Conservation (phyloP, 2,113 vertebrate species). For the Trematomus loennbergii region DNA sequence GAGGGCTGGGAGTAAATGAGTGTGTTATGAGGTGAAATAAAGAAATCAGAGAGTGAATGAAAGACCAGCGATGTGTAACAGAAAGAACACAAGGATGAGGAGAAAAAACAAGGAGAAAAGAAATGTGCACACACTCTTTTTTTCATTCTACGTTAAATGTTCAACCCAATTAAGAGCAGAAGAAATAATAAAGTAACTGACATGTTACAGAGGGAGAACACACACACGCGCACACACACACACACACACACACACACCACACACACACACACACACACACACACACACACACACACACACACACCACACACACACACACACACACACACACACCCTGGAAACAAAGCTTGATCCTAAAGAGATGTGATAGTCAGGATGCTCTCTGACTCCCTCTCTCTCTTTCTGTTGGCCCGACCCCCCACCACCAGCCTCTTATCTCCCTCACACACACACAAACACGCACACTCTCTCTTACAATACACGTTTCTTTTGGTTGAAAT, state of each 20-base stretch:
- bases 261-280: background rate
- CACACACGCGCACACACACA: background rate
- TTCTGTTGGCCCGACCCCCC: background rate
- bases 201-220: constrained; percentile 4
- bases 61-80: background rate
- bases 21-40: background rate
- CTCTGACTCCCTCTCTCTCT: constrained; percentile 16
- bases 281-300: background rate
- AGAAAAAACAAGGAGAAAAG: background rate
- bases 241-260: too few species aligned
- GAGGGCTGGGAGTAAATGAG: background rate
- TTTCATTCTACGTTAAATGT: background rate
- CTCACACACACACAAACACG: too few species aligned
- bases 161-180: constrained; percentile 18
- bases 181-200: constrained; percentile 3
- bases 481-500: constrained; percentile 14
- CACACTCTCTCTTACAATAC: too few species aligned
- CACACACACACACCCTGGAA: background rate
- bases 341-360: constrained; percentile 47
- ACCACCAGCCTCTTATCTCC: background rate
- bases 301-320: too few species aligned
- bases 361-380: constrained; percentile 48
- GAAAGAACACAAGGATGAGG: background rate
- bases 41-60: background rate
- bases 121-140: too few species aligned